A percentile compares a stretch with the other conserved stretches of the same genome.
Evolutionary conservation across 2,113 vertebrate genomes (phyloP).

Genomic region (Euleptes europaea): DNA sequence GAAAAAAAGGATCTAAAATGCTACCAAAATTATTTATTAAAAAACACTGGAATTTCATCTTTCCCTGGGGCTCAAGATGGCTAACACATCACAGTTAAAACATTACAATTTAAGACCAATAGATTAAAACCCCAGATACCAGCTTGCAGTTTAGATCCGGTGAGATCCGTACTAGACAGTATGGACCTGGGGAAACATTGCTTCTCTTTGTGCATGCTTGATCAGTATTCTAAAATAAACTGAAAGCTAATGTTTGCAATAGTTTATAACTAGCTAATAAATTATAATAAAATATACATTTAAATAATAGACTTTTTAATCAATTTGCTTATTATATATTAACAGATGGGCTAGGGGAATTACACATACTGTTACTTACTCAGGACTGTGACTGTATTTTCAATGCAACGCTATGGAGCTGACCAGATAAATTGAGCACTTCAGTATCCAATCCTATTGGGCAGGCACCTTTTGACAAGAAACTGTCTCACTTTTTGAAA

Average conservation of each 20-base stretch:
- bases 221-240: not conserved
- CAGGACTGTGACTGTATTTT: not conserved
- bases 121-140: too few relatives aligned
- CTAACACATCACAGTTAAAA: too few relatives aligned
- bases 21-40: too few relatives aligned
- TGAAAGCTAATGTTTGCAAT: not conserved
- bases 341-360: not conserved
- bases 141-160: too few relatives aligned
- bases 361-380: not conserved
- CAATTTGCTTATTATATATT: not conserved
- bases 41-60: too few relatives aligned
- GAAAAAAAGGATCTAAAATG: too few relatives aligned
- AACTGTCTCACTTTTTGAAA: not conserved
- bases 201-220: not conserved
- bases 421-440: not conserved
- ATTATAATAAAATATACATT: not conserved
- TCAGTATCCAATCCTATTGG: not conserved
- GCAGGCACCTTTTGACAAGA: not conserved
- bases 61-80: too few relatives aligned
- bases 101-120: too few relatives aligned
- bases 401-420: not conserved
- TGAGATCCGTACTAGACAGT: not conserved
- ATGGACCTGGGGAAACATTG: not conserved
- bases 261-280: constrained; percentile 21
- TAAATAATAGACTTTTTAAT: not conserved